These are phyloP conservation scores for Onychostoma macrolepis DNA, from an alignment of 2,113 vertebrate species.

Conservation along the genomic window DNA sequence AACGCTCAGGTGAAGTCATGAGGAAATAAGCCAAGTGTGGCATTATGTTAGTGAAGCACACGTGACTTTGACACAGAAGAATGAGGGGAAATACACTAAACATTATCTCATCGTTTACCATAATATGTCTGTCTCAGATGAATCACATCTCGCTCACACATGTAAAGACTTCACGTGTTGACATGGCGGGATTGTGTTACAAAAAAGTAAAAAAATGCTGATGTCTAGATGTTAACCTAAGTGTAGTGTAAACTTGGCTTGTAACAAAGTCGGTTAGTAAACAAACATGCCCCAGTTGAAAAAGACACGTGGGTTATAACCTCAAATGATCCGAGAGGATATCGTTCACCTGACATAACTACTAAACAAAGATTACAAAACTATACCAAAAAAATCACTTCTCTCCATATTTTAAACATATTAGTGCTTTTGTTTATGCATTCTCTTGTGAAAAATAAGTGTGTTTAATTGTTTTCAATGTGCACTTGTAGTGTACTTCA, in stretches of 20 bases:
- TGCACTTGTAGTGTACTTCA: no score
- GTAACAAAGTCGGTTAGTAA: background rate
- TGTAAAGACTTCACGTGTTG: background rate
- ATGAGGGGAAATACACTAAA: slow-evolving; percentile 9
- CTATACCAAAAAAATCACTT: background rate
- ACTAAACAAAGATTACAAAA: background rate
- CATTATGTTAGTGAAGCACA: slow-evolving; percentile 22
- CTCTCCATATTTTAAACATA: background rate
- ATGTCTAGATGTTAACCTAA: background rate
- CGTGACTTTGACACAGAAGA: slow-evolving; percentile 25
- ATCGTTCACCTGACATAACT: background rate
- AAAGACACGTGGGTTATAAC: background rate
- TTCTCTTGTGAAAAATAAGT: background rate
- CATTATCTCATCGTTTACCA: slow-evolving; percentile 4
- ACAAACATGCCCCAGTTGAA: background rate
- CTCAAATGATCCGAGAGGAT: background rate
- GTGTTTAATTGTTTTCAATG: background rate
- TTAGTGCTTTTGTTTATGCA: background rate
- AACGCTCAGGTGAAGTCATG: slow-evolving; percentile 34
- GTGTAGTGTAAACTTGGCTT: background rate
- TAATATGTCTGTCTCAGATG: background rate
- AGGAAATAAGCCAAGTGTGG: slow-evolving; percentile 41
- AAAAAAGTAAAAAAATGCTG: no score
- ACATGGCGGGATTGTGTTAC: background rate
- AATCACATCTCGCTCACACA: background rate